phyloP scores from a whole-genome alignment of 1,140 invertebrate genomes.

The Calliopsis andreniformis region DNA sequence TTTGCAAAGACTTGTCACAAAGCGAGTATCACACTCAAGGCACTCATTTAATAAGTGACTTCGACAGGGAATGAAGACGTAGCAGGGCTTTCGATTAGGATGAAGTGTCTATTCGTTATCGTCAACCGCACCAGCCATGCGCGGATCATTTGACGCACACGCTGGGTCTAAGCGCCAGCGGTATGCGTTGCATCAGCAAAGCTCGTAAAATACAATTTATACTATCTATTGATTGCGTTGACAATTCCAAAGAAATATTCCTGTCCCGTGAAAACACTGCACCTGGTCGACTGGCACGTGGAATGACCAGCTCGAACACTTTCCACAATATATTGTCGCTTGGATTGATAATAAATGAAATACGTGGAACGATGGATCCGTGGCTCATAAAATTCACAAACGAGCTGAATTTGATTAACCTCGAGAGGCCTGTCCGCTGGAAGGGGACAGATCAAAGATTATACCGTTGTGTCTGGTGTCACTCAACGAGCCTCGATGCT shows the following conservation, averaged over 20 bases:
- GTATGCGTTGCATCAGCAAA: not conserved
- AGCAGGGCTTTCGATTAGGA: slow-evolving; percentile 16
- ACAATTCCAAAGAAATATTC: not conserved
- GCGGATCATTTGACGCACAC: slow-evolving; percentile 15
- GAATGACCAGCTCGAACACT: not conserved
- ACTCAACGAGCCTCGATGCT: slow-evolving; percentile 21
- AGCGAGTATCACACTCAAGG: not conserved
- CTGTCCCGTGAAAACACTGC: not conserved
- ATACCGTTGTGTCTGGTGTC: slow-evolving; percentile 42
- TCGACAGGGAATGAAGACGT: slow-evolving; percentile 21
- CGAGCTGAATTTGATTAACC: slow-evolving; percentile 11
- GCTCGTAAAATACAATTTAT: not conserved
- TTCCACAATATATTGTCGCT: not conserved
- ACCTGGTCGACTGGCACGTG: not conserved
- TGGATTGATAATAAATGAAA: not conserved
- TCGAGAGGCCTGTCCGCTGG: slow-evolving; percentile 5
- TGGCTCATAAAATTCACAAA: slow-evolving; percentile 6
- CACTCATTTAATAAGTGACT: no score
- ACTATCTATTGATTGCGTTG: not conserved
- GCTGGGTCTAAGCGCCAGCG: not conserved
- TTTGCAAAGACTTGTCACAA: no score
- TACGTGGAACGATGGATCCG: not conserved
- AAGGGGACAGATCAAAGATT: slow-evolving; percentile 24
- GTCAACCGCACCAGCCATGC: slow-evolving; percentile 13
- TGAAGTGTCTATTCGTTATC: slow-evolving; percentile 50